These are phyloP conservation scores for Eufriesea mexicana DNA, from an alignment of 1,140 invertebrate species.

Conservation along the genomic window DNA sequence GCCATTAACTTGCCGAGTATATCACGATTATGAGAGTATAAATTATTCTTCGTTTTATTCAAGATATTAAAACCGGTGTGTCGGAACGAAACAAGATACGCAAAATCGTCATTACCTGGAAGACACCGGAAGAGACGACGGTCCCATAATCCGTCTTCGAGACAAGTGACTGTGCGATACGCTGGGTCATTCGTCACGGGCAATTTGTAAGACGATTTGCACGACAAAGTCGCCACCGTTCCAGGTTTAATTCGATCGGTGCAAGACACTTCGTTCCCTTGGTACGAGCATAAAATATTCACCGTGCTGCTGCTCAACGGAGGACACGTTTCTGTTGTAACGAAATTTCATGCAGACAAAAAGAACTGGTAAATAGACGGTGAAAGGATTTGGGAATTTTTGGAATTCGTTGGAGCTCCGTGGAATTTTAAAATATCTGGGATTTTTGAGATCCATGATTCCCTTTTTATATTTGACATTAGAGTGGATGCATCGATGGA, in stretches of 20 bases:
- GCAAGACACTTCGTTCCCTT: constrained; percentile 59
- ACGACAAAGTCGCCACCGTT: constrained; percentile 65
- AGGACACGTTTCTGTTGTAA: constrained; percentile 59
- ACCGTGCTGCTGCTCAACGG: constrained; percentile 60
- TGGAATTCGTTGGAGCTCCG: no score
- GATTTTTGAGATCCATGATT: no score
- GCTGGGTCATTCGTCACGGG: constrained; percentile 66
- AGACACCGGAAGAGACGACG: constrained; percentile 65
- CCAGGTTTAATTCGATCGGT: constrained; percentile 56
- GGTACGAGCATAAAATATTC: constrained; percentile 63
- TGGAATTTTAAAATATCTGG: no score
- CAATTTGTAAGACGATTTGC: constrained; percentile 70
- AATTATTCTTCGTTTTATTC: not conserved
- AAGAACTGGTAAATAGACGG: not conserved
- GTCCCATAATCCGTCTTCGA: constrained; percentile 65
- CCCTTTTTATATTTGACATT: no score
- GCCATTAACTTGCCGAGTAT: not conserved
- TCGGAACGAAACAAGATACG: not conserved
- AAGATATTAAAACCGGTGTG: no score
- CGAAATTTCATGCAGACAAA: constrained; percentile 14
- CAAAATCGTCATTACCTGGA: constrained; percentile 58
- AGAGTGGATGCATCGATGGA: no score
- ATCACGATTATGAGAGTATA: not conserved
- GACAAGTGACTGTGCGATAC: constrained; percentile 66
- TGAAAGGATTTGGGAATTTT: not conserved